phyloP scores from a whole-genome alignment of 2,797 vertebrate species.

The Falco berigora region DNA sequence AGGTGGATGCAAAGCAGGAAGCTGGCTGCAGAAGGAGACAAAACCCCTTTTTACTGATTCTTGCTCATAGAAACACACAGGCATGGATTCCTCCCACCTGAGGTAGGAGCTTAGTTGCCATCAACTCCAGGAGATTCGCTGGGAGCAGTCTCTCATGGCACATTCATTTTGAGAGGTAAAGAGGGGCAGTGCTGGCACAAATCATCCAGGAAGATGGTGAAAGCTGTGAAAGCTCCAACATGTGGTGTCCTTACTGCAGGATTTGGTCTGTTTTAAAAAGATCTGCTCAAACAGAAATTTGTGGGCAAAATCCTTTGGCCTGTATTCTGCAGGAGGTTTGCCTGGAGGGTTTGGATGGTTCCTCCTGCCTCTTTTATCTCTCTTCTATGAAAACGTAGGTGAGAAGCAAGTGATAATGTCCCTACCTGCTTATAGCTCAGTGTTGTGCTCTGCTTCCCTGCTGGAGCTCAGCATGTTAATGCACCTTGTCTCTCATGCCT shows the following conservation, averaged over 20 bases:
- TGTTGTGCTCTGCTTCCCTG: not conserved
- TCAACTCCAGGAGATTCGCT: not conserved
- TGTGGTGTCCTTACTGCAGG: not conserved
- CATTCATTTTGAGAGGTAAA: not conserved
- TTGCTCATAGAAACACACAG: not conserved
- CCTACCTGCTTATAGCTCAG: not conserved
- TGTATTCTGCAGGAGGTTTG: not conserved
- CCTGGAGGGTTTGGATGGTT: not conserved
- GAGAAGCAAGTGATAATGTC: not conserved
- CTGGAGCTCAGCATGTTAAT: not conserved
- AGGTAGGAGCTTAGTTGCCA: not conserved
- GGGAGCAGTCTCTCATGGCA: not conserved
- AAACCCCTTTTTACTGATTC: not conserved
- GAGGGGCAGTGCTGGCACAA: not conserved
- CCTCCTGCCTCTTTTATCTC: not conserved
- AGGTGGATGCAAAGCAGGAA: not conserved
- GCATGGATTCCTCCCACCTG: not conserved
- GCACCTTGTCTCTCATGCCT: not conserved
- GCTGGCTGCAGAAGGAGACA: not conserved
- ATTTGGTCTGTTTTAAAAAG: not conserved
- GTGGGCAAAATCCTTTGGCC: not conserved
- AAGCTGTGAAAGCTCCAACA: not conserved
- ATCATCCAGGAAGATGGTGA: not conserved
- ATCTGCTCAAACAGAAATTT: not conserved
- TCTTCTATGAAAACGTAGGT: not conserved